Conservation (phyloP, 2,113 vertebrate species). For the Pardalotus punctatus region DNA sequence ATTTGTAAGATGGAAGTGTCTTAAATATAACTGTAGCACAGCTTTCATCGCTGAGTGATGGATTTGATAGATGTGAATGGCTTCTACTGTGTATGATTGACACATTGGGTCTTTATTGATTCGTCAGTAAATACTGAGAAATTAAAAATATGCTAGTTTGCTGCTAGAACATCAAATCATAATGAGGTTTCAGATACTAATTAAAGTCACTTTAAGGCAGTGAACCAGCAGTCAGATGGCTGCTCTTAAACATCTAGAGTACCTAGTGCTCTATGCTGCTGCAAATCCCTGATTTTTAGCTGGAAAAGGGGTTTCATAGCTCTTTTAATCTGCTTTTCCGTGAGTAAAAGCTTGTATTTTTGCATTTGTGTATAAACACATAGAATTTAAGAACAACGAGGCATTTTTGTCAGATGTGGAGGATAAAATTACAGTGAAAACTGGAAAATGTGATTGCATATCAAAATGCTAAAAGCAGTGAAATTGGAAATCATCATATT, state of each 20-base stretch:
- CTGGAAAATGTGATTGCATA: background rate
- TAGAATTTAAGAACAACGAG: background rate
- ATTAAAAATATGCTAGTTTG: fast-evolving
- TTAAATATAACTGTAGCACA: background rate
- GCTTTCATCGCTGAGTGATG: background rate
- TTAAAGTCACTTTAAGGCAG: background rate
- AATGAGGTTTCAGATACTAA: background rate
- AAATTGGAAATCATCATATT: background rate
- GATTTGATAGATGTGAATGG: background rate
- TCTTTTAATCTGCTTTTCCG: background rate
- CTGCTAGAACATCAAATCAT: background rate
- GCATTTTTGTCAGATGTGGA: background rate
- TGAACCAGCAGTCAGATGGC: background rate
- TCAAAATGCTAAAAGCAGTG: background rate
- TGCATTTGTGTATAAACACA: background rate
- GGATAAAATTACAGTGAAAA: background rate
- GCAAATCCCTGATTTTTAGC: background rate
- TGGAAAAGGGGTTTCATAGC: background rate
- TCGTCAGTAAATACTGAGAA: background rate
- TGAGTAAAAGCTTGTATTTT: background rate
- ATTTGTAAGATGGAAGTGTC: background rate
- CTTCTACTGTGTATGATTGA: background rate
- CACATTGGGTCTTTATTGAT: background rate
- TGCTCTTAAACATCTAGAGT: background rate
- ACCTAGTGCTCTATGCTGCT: background rate